phyloP scores from a whole-genome alignment of 2,113 vertebrate species.

The Coregonus clupeaformis region DNA sequence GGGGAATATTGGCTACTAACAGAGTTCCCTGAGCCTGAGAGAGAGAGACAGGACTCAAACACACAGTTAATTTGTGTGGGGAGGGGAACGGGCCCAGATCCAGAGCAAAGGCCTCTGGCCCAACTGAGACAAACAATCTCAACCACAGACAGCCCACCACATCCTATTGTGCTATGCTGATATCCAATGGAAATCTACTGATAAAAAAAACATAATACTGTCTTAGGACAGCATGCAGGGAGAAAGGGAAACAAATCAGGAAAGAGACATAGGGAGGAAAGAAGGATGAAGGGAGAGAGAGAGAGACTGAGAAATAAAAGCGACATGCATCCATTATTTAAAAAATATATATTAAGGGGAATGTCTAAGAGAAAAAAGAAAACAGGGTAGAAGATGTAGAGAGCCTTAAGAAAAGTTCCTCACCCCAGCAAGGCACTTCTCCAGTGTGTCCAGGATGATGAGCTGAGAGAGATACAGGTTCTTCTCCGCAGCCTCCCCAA shows the following conservation, averaged over 20 bases:
- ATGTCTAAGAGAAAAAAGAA: no score
- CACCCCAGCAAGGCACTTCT: constrained; percentile 99
- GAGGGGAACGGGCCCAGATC: background rate
- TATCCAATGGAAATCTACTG: background rate
- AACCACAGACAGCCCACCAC: constrained; percentile 4
- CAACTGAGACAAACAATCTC: background rate
- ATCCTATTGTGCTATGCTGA: background rate
- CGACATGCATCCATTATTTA: no score
- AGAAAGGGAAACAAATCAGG: background rate
- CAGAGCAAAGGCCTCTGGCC: background rate
- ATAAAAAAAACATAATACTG: no score
- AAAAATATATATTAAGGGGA: no score
- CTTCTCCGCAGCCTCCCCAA: constrained; percentile 95
- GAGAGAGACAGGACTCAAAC: background rate
- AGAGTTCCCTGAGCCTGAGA: background rate
- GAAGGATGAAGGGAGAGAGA: background rate
- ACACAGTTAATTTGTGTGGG: background rate
- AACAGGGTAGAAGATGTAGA: background rate
- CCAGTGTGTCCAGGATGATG: constrained; percentile 99
- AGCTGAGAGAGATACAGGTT: constrained; percentile 99
- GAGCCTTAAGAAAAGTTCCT: constrained; percentile 58
- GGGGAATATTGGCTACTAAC: background rate
- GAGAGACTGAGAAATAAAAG: background rate
- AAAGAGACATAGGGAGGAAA: background rate
- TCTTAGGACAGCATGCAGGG: background rate